Evolutionary conservation across 2,113 vertebrate species (phyloP), one percentile per base, ranked within the genome.

Genomic region (Nycticryphes semicollaris): DNA sequence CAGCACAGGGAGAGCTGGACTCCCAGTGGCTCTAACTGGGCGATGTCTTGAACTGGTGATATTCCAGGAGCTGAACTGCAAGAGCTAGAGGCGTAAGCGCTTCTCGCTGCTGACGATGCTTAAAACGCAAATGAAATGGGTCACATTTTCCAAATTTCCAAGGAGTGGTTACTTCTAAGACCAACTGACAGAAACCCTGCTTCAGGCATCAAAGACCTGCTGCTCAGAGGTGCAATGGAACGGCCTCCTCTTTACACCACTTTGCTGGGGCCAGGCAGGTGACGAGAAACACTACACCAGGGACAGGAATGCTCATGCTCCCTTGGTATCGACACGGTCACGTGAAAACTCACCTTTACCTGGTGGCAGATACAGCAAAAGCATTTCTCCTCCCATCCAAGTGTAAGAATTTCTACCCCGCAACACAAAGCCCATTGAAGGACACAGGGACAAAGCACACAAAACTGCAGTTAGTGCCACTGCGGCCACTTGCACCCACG

Each of bases 181-280:
- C 5, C 1, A 2, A 39, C 33, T 2, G 0, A 7, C 4, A 10
- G 62, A 53, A 91, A 37, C 33, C 4, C n/a, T 14, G 41, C 11
- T 2, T 69, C 62, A 22, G 63, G 54, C 27, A 35, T 25, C 75
- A 4, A 13, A 67, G 45, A 39, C 7, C 30, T 68, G 83, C 66
- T 85, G 87, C 56, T 87, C 41, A 7, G 83, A 43, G 67, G 20
- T 10, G 64, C 50, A 21, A 4, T 14, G 75, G 57, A 43, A 10
- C 0, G 0, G 41, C 21, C 62, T 59, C 12, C 22, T 57, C 48
- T 48, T 51, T 6, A 37, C 70, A 37, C 12, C 17, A 5, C 47
- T 68, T 30, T 20, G 3, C 28, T 12, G 35, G 69, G 53, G 56
- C 37, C 31, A 35, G 35, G 56, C 35, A 62, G n/a, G 10, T 24